phyloP scores from a whole-genome alignment of 2,888 invertebrate species.

The Trimorus sp. region DNA sequence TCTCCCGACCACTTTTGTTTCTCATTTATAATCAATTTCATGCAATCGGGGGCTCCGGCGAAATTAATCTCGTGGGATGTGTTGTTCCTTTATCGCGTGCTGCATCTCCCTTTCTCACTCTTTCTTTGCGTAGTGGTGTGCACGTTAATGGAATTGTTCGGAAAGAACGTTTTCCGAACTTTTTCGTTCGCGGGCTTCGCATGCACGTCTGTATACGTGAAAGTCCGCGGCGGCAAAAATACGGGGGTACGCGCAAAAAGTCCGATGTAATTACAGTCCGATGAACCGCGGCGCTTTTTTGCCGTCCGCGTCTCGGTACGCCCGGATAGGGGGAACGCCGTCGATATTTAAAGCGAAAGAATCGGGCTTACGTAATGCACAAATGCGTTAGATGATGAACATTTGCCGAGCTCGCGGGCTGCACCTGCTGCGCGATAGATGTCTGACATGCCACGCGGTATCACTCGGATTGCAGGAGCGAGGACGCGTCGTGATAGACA shows the following conservation, averaged over 20 bases:
- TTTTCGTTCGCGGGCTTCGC: too few relatives aligned
- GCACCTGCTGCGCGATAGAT: conserved; percentile 64
- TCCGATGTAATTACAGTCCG: conserved; percentile 41
- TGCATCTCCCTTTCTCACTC: too few relatives aligned
- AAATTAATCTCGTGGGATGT: conserved; percentile 17
- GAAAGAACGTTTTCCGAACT: too few relatives aligned
- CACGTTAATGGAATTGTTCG: too few relatives aligned
- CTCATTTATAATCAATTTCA: conserved; percentile 21
- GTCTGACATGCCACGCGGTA: conserved; percentile 57
- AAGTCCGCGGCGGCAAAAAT: conserved; percentile 23
- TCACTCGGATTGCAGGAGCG: conserved; percentile 72
- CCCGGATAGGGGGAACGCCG: conserved; percentile 29
- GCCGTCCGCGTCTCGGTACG: conserved; percentile 15
- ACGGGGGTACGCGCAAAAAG: conserved; percentile 14
- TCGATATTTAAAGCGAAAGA: conserved; percentile 55
- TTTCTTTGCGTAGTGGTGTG: too few relatives aligned
- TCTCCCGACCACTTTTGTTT: conserved; percentile 24
- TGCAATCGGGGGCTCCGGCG: conserved; percentile 1
- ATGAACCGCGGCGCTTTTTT: conserved; percentile 22
- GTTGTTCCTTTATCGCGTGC: too few relatives aligned
- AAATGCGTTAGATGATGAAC: conserved; percentile 56
- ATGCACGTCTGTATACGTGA: conserved; percentile 7
- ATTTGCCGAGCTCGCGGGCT: conserved; percentile 49
- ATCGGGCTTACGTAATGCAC: conserved; percentile 50
- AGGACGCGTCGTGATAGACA: conserved; percentile 79